phyloP scores from a whole-genome alignment of 2,113 vertebrate genomes.

The Pao palembangensis region DNA sequence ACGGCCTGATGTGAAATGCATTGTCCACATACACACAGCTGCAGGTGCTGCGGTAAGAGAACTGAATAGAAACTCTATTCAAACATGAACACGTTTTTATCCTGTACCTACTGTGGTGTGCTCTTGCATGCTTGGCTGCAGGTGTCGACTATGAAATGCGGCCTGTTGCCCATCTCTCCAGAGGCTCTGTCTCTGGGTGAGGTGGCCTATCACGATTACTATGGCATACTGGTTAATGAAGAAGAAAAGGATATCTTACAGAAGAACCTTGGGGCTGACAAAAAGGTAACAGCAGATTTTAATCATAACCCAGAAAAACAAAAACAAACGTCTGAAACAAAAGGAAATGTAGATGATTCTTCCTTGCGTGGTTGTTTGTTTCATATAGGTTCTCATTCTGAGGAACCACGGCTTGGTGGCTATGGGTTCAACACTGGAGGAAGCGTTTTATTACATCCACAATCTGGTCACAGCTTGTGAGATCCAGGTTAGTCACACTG shows the following conservation, averaged over 20 bases:
- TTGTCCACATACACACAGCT: constrained; percentile 90
- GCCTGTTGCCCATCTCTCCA: constrained; percentile 92
- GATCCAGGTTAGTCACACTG: constrained; percentile 85
- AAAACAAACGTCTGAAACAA: neutral
- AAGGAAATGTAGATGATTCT: neutral
- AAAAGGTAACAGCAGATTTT: constrained; percentile 80
- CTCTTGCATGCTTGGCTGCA: constrained; percentile 42
- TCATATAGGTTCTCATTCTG: constrained; percentile 88
- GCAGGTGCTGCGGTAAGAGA: constrained; percentile 89
- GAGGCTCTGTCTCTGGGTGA: constrained; percentile 92
- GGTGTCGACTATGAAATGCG: constrained; percentile 98
- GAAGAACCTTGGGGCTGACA: constrained; percentile 90
- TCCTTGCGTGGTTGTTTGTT: neutral
- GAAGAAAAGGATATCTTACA: constrained; percentile 89
- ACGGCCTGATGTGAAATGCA: constrained; percentile 86
- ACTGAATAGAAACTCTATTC: neutral
- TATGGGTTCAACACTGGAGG: constrained; percentile 92
- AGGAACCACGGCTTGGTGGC: constrained; percentile 94
- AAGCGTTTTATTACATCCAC: constrained; percentile 96
- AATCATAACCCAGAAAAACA: neutral
- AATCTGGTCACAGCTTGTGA: constrained; percentile 94
- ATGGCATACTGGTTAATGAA: constrained; percentile 90
- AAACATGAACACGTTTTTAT: neutral
- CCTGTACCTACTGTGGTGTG: neutral
- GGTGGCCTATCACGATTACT: constrained; percentile 93